Percentiles rank a stretch among this genome's conserved stretches.
These are phyloP conservation scores for Palloptera scutellata DNA, from an alignment of 2,888 invertebrate genomes.

Conservation along the genomic window DNA sequence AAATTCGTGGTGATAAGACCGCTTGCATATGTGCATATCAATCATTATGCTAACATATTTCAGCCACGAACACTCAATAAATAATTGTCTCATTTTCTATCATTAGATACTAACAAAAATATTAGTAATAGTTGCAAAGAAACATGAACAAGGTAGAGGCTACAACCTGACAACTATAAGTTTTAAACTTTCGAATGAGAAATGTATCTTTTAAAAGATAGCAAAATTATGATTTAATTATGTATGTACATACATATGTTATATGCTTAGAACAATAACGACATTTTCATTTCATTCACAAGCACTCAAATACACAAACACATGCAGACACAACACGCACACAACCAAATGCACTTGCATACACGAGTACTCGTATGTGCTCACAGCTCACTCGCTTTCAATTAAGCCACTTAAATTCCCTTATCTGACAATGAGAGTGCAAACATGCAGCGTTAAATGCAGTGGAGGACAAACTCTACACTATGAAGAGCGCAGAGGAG, in stretches of 20 bases:
- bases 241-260: no score
- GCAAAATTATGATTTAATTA: constrained; percentile 10
- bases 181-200: no score
- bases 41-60: neutral
- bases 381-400: constrained; percentile 24
- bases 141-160: no score
- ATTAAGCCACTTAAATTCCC: constrained; percentile 31
- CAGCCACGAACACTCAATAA: no score
- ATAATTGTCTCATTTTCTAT: no score
- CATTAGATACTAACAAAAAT: no score
- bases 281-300: neutral
- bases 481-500: neutral
- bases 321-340: neutral
- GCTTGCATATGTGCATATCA: neutral
- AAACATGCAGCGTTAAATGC: constrained; percentile 9
- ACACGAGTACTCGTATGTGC: neutral
- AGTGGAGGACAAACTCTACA: constrained; percentile 1
- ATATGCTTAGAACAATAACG: constrained; percentile 20
- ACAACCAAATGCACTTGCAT: neutral
- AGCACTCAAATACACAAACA: no score
- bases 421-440: constrained; percentile 17
- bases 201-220: no score
- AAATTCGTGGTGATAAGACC: neutral
- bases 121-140: no score
- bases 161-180: no score